Evolutionary conservation across 2,888 invertebrate species (phyloP).

Genomic region (Catonia carolina): DNA sequence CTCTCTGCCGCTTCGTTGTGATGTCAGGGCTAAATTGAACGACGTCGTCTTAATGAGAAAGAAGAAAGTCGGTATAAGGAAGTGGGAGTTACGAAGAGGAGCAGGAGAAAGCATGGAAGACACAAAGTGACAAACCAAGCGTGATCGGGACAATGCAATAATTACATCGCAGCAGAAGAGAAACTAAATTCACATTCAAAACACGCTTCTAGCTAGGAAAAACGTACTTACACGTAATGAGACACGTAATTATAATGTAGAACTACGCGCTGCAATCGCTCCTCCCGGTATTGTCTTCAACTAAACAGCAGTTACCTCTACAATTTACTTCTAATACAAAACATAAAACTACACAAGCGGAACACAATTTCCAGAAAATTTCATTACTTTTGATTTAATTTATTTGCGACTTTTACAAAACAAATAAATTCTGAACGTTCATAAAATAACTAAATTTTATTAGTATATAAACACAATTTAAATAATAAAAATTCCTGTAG

Average conservation of each 20-base stretch:
- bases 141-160: constrained; percentile 10
- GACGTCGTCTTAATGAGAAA: constrained; percentile 5
- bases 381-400: too few relatives aligned
- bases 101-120: neutral
- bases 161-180: constrained; percentile 1
- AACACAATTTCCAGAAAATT: too few relatives aligned
- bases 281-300: too few relatives aligned
- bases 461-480: too few relatives aligned
- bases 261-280: too few relatives aligned
- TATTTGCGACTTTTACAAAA: too few relatives aligned
- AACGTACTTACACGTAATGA: neutral
- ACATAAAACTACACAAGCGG: too few relatives aligned
- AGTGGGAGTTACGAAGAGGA: neutral
- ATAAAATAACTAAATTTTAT: too few relatives aligned
- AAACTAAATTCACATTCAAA: constrained; percentile 3
- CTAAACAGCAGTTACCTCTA: too few relatives aligned
- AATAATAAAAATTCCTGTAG: too few relatives aligned
- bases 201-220: neutral
- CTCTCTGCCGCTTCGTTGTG: constrained; percentile 4
- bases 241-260: constrained; percentile 5
- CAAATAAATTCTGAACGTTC: too few relatives aligned
- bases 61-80: constrained; percentile 7
- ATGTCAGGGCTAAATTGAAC: constrained; percentile 15
- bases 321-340: too few relatives aligned
- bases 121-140: constrained; percentile 6